These are phyloP conservation scores for Bombus superbus DNA, from an alignment of 1,140 invertebrate genomes.

Conservation along the genomic window DNA sequence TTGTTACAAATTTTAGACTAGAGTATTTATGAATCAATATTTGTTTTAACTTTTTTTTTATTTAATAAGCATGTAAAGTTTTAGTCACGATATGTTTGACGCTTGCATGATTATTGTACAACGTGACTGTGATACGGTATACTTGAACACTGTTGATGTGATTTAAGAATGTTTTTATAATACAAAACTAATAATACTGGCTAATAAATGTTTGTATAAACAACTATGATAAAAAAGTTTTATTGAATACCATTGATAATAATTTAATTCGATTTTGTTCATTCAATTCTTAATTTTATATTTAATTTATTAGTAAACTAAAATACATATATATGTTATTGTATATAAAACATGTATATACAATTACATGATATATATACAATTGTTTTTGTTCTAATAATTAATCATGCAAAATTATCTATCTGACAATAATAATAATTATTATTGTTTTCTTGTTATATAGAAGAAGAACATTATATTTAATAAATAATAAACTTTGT, in stretches of 20 bases:
- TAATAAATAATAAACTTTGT: background rate
- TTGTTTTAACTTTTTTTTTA: constrained; percentile 9
- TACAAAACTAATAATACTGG: background rate
- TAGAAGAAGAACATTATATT: background rate
- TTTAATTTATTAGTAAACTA: background rate
- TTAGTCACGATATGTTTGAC: background rate
- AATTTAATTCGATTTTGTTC: background rate
- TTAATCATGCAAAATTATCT: background rate
- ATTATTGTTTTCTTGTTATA: background rate
- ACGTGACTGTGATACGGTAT: constrained; percentile 20
- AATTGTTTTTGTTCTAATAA: background rate
- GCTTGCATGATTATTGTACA: constrained; percentile 9
- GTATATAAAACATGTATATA: background rate
- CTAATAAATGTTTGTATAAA: constrained; percentile 28
- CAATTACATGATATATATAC: background rate
- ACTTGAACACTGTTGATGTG: background rate
- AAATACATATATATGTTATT: background rate
- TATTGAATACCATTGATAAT: background rate
- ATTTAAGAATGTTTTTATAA: constrained; percentile 15
- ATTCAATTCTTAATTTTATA: background rate
- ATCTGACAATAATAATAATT: background rate
- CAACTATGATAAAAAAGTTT: background rate
- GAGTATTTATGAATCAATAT: background rate
- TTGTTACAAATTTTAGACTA: background rate
- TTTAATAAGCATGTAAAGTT: background rate